Conservation (phyloP, 2,797 vertebrate genomes). For the Hippocampus kuda region DNA sequence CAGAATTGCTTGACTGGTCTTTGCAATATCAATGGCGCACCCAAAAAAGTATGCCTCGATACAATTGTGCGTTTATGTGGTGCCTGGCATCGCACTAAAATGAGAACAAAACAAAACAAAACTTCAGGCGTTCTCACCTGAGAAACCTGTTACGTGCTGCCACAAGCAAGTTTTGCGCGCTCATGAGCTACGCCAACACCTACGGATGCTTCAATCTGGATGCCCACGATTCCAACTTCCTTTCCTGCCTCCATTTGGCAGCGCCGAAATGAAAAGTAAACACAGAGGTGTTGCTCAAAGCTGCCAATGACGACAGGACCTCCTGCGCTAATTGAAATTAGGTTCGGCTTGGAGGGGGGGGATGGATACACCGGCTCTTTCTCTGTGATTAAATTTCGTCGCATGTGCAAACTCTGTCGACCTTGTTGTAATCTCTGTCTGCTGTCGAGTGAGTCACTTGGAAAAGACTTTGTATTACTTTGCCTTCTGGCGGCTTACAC, state of each 20-base stretch:
- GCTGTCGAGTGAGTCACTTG: constrained; percentile 21
- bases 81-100: not conserved
- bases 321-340: constrained; percentile 81
- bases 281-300: constrained; percentile 72
- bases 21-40: not conserved
- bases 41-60: not conserved
- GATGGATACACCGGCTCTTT: constrained; percentile 28
- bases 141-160: not conserved
- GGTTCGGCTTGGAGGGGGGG: constrained; percentile 57
- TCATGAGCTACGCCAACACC: not conserved
- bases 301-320: constrained; percentile 68
- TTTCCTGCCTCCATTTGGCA: constrained; percentile 75
- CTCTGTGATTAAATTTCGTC: constrained; percentile 60
- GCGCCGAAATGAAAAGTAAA: constrained; percentile 76
- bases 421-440: constrained; percentile 26
- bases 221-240: constrained; percentile 17
- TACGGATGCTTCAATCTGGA: not conserved
- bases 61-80: not conserved
- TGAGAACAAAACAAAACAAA: not conserved
- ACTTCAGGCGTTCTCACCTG: not conserved
- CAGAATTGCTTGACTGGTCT: not conserved
- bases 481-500: not conserved
- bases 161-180: not conserved
- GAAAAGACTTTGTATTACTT: not conserved
- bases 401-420: constrained; percentile 50